phyloP scores from a whole-genome alignment of 2,888 invertebrate species.

The Luperina nickerlii region DNA sequence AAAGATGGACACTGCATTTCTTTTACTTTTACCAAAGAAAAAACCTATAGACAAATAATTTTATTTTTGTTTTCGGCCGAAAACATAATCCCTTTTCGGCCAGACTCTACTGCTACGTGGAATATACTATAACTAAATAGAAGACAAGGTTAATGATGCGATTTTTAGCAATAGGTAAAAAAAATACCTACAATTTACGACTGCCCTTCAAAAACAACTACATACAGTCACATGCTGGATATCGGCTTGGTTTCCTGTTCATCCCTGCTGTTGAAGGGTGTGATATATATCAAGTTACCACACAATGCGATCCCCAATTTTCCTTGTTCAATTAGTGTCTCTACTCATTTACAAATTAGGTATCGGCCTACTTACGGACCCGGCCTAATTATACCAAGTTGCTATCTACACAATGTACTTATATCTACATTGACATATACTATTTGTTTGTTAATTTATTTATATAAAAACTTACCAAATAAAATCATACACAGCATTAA shows the following conservation, averaged over 20 bases:
- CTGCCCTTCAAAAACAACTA: background rate
- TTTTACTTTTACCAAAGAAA: background rate
- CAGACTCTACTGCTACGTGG: background rate
- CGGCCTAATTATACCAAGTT: constrained; percentile 2
- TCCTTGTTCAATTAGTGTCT: constrained; percentile 56
- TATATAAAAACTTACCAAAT: no score
- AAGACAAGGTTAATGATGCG: background rate
- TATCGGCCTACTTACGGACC: constrained; percentile 25
- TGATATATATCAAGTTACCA: constrained; percentile 46
- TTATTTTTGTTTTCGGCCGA: no score
- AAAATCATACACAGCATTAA: no score
- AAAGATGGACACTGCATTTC: background rate
- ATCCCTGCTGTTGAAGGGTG: background rate
- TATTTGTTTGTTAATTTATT: background rate
- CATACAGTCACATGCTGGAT: no score
- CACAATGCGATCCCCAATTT: constrained; percentile 31
- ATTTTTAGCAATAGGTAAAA: background rate
- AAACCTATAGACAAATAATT: no score
- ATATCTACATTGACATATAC: background rate
- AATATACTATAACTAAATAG: background rate
- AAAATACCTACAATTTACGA: background rate
- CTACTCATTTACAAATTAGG: constrained; percentile 48
- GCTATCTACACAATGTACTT: background rate
- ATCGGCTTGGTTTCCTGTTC: background rate
- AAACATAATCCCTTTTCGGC: no score